Percentiles rank a stretch among this genome's conserved stretches.
phyloP scores from a whole-genome alignment of 2,113 vertebrate genomes.

The Struthidea cinerea region DNA sequence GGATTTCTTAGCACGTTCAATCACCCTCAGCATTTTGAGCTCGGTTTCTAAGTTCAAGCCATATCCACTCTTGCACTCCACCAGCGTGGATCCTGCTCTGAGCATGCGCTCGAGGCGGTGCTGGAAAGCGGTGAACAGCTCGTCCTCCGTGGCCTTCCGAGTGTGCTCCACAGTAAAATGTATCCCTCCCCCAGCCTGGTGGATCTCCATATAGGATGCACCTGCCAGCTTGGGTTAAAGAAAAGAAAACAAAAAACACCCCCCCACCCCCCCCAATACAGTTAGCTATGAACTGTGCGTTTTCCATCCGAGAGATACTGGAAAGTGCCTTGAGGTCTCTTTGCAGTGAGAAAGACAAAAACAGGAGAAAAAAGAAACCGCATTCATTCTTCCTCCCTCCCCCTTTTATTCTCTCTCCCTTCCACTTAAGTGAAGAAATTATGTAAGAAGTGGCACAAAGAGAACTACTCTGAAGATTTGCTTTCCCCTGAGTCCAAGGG shows the following conservation, averaged over 20 bases:
- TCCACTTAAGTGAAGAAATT: background rate
- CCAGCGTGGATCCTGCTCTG: slow-evolving; percentile 84
- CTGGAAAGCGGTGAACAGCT: slow-evolving; percentile 75
- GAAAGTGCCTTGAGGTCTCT: background rate
- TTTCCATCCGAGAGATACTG: background rate
- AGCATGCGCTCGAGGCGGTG: slow-evolving; percentile 76
- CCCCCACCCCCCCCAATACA: background rate
- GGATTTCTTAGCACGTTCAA: slow-evolving; percentile 73
- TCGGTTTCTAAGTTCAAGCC: slow-evolving; percentile 85
- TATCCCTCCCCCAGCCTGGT: slow-evolving; percentile 92
- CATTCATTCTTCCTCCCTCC: background rate
- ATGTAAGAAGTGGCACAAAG: background rate
- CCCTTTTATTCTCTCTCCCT: background rate
- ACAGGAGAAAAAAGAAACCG: background rate
- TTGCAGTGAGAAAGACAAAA: background rate
- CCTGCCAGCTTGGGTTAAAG: slow-evolving; percentile 82
- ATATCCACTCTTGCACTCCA: slow-evolving; percentile 97
- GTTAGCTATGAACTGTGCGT: background rate
- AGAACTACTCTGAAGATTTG: background rate
- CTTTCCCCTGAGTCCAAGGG: background rate
- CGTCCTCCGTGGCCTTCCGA: slow-evolving; percentile 67
- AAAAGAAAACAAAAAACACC: background rate
- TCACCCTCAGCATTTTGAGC: slow-evolving; percentile 91
- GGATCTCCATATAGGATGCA: slow-evolving; percentile 94
- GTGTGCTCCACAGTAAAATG: slow-evolving; percentile 91